Conservation (phyloP, 2,797 vertebrate species). For the Moxostoma hubbsi region DNA sequence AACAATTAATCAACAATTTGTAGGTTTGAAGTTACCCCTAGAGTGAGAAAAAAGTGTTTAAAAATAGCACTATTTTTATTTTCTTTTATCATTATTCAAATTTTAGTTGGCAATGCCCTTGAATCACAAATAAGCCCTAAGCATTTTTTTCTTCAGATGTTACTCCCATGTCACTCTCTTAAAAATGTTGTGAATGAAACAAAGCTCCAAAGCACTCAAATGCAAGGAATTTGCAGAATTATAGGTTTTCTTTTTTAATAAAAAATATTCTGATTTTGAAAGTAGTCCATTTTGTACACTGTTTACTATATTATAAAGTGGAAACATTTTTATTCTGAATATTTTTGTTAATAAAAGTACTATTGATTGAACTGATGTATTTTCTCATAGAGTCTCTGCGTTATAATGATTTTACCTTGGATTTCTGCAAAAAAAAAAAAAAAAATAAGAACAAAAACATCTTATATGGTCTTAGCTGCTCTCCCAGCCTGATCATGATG, state of each 20-base stretch:
- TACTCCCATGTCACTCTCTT: constrained; percentile 1
- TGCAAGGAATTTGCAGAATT: background rate
- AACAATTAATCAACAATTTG: background rate
- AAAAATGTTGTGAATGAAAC: constrained; percentile 9
- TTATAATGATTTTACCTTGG: too few species aligned
- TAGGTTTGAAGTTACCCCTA: constrained; percentile 1
- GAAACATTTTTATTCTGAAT: too few species aligned
- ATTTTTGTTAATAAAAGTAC: too few species aligned
- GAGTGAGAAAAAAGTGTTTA: constrained; percentile 2
- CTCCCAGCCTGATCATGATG: too few species aligned
- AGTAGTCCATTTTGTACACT: background rate
- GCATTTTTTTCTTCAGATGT: constrained; percentile 36
- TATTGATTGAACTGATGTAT: too few species aligned
- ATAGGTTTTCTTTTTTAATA: background rate
- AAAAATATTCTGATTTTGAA: background rate
- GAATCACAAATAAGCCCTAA: constrained; percentile 26
- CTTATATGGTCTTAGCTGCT: too few species aligned
- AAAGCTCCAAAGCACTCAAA: background rate
- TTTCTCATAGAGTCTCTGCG: too few species aligned
- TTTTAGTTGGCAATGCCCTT: constrained; percentile 28
- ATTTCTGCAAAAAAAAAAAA: too few species aligned
- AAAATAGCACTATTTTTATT: constrained; percentile 8
- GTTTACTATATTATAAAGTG: background rate
- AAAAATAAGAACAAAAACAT: too few species aligned
- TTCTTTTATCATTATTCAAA: constrained; percentile 43